Conservation (phyloP, 2,888 invertebrate species). For the Dromius quadrimaculatus region DNA sequence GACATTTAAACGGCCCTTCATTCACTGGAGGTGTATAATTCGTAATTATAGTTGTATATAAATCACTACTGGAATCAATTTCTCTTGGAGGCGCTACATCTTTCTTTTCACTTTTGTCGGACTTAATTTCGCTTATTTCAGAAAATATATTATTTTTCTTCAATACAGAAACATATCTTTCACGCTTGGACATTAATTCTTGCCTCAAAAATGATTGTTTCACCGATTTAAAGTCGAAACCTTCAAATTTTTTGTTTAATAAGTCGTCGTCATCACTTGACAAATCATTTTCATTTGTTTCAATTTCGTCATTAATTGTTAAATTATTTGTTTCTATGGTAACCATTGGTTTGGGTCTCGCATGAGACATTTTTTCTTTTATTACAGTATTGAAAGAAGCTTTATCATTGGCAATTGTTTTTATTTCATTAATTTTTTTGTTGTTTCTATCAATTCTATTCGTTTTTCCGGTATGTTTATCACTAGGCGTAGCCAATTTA, state of each 20-base stretch:
- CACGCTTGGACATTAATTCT: conserved; percentile 59
- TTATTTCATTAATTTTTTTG: background rate
- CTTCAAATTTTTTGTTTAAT: conserved; percentile 63
- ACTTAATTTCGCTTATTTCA: conserved; percentile 29
- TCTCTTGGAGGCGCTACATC: conserved; percentile 62
- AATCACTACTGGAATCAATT: conserved; percentile 63
- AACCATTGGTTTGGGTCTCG: background rate
- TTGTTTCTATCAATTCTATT: background rate
- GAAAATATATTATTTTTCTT: conserved; percentile 50
- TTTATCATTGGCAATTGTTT: no score
- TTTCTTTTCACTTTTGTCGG: conserved; percentile 58
- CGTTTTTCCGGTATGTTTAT: background rate
- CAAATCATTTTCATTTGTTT: conserved; percentile 55
- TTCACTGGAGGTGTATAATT: conserved; percentile 66
- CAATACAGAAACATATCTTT: conserved; percentile 41
- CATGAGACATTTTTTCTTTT: background rate
- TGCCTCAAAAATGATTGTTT: conserved; percentile 63
- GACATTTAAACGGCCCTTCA: conserved; percentile 68
- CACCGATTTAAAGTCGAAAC: conserved; percentile 62
- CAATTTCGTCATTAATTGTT: conserved; percentile 7
- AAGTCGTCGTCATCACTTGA: conserved; percentile 60
- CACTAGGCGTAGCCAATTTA: no score
- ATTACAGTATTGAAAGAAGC: background rate
- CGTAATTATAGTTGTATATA: conserved; percentile 66
- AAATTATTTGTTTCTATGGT: background rate